A percentile compares a stretch with the other conserved stretches of the same genome.
These are phyloP conservation scores for Cyanoramphus novaezelandiae DNA, from an alignment of 2,113 vertebrate species.

Conservation along the genomic window DNA sequence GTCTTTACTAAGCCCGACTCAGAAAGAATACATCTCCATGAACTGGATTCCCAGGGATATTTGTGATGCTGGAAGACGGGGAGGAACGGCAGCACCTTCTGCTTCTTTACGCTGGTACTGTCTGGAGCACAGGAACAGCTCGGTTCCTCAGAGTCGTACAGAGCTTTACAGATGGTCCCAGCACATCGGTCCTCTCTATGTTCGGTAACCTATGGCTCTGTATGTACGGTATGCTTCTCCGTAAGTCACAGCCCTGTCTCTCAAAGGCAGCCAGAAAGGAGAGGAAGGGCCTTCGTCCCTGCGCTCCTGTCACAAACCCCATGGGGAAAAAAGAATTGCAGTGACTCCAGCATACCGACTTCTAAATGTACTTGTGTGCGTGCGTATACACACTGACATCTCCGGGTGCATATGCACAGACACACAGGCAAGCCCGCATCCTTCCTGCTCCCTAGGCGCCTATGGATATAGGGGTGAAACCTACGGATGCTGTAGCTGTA, in stretches of 20 bases:
- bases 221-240: not conserved
- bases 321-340: rapidly evolving
- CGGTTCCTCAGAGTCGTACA: rapidly evolving
- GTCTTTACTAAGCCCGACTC: not conserved
- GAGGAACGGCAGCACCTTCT: not conserved
- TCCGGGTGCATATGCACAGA: rapidly evolving
- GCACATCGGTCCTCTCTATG: rapidly evolving
- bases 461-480: not conserved
- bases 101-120: not conserved
- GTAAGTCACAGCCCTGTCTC: not conserved
- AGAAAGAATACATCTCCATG: not conserved
- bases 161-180: not conserved
- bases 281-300: not conserved
- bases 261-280: not conserved
- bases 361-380: not conserved
- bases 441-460: not conserved
- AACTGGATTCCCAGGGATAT: not conserved
- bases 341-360: not conserved
- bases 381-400: not conserved
- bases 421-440: not conserved
- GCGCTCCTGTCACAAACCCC: rapidly evolving
- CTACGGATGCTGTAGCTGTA: not conserved
- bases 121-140: not conserved
- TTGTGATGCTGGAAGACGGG: not conserved
- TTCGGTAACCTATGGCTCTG: not conserved